A percentile compares a stretch with the other conserved stretches of the same genome.
Evolutionary conservation across 2,113 vertebrate species (phyloP).

Genomic region (Rhinopomastus cyanomelas): DNA sequence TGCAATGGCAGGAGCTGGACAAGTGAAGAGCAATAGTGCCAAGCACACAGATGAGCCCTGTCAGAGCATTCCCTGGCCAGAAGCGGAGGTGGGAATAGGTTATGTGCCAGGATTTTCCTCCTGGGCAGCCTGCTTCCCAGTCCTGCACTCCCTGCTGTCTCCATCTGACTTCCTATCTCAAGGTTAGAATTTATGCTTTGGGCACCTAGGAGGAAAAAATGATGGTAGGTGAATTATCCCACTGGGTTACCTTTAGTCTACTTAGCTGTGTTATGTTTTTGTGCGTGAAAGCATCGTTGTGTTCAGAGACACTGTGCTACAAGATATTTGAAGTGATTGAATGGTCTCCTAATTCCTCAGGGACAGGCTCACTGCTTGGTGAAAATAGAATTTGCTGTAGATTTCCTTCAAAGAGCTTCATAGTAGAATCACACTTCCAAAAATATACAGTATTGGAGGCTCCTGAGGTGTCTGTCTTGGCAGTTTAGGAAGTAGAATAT

Average conservation of each 20-base stretch:
- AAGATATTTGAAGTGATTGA: not conserved
- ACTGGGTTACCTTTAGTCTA: not conserved
- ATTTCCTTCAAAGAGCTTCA: not conserved
- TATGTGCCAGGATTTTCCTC: not conserved
- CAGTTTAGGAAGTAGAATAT: not conserved
- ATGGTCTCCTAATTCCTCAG: not conserved
- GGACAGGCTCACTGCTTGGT: not conserved
- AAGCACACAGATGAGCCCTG: slow-evolving; percentile 39
- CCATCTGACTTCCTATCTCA: not conserved
- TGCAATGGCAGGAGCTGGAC: not conserved
- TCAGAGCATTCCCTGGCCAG: slow-evolving; percentile 2
- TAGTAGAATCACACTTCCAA: not conserved
- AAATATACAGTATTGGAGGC: not conserved
- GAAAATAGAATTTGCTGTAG: not conserved
- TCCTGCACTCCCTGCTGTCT: not conserved
- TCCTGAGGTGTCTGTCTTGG: not conserved
- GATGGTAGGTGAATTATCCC: not conserved
- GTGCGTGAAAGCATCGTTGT: not conserved
- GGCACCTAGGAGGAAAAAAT: not conserved
- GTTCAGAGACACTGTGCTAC: not conserved
- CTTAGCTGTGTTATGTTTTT: not conserved
- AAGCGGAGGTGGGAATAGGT: not conserved
- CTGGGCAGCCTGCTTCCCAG: not conserved
- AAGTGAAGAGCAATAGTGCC: not conserved
- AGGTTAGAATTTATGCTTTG: not conserved